Evolutionary conservation across 2,113 vertebrate species (phyloP).

Genomic region (Forbesichthys agassizii): DNA sequence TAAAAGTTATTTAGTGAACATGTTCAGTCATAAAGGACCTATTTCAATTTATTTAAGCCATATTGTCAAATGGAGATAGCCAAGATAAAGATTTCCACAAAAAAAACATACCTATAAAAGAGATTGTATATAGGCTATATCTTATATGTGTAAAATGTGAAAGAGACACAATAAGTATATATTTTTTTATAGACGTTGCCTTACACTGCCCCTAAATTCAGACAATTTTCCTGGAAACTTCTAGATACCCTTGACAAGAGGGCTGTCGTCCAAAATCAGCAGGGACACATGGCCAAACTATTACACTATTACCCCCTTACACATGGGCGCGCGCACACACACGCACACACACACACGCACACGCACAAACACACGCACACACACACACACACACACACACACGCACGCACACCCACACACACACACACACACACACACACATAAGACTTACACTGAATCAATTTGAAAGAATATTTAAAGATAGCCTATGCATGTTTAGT

Average conservation of each 20-base stretch:
- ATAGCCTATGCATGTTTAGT: too few species aligned
- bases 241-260: constrained; percentile 42
- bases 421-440: background rate
- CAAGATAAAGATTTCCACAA: too few species aligned
- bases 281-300: constrained; percentile 39
- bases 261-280: constrained; percentile 43
- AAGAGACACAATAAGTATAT: background rate
- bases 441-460: background rate
- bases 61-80: too few species aligned
- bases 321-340: constrained; percentile 4
- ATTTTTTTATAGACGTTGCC: background rate
- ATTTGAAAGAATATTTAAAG: too few species aligned
- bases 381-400: background rate
- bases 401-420: constrained; percentile 10
- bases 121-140: too few species aligned
- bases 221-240: constrained; percentile 25
- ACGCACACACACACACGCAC: constrained; percentile 14
- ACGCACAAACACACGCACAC: constrained; percentile 18
- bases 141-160: background rate
- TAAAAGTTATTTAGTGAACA: too few species aligned
- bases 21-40: constrained; percentile 26
- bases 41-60: too few species aligned
- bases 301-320: constrained; percentile 20
- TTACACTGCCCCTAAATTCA: constrained; percentile 40
- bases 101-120: too few species aligned